A percentile compares a stretch with the other conserved stretches of the same genome.
These are phyloP conservation scores for Pantala flavescens DNA, from an alignment of 1,140 invertebrate genomes.

Conservation along the genomic window DNA sequence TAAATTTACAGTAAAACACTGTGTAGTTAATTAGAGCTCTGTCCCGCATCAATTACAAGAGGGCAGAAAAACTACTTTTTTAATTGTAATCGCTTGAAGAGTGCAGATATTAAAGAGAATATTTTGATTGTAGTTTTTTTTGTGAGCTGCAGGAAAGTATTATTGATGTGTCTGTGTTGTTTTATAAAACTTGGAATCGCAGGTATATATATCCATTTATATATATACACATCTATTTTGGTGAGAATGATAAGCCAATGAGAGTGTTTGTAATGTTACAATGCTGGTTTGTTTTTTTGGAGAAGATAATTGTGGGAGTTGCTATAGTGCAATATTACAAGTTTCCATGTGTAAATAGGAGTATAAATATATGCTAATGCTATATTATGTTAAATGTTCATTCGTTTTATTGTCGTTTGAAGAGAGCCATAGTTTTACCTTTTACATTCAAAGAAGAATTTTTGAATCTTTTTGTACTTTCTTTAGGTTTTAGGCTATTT, in stretches of 20 bases:
- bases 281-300: background rate
- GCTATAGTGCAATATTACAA: slow-evolving; percentile 10
- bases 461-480: too few species aligned
- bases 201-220: background rate
- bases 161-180: slow-evolving; percentile 9
- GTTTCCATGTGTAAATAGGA: slow-evolving; percentile 5
- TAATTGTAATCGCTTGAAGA: background rate
- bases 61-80: background rate
- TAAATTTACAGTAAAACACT: background rate
- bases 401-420: background rate
- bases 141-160: background rate
- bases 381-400: background rate
- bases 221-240: background rate
- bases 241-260: background rate
- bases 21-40: background rate
- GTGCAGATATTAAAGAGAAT: background rate
- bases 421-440: too few species aligned
- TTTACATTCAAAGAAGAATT: too few species aligned
- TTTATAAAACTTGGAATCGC: background rate
- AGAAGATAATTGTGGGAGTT: background rate
- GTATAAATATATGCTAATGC: slow-evolving; percentile 1
- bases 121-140: slow-evolving; percentile 3
- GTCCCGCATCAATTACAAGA: background rate
- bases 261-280: slow-evolving; percentile 7
- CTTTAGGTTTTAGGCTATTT: too few species aligned